A percentile compares a stretch with the other conserved stretches of the same genome.
phyloP scores from a whole-genome alignment of 2,797 vertebrate species.

The Tenualosa ilisha region DNA sequence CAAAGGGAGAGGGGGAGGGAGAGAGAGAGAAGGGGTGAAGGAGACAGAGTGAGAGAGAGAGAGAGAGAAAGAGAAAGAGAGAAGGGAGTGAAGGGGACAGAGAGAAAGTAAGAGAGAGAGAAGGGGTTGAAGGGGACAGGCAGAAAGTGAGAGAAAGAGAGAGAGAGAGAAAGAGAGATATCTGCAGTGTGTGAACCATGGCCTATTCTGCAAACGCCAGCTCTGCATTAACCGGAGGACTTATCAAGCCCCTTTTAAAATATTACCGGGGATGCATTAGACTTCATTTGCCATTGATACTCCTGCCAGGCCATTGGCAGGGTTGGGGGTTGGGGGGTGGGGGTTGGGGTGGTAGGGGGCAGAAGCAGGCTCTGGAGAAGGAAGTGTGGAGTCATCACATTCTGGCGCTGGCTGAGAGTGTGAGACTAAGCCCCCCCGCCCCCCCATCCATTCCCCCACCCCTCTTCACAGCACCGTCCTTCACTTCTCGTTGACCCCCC shows the following conservation, averaged over 20 bases:
- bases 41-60: background rate
- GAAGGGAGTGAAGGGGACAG: background rate
- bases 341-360: background rate
- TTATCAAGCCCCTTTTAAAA: constrained; percentile 56
- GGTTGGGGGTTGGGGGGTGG: background rate
- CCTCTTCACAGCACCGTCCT: constrained; percentile 29
- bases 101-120: constrained; percentile 26
- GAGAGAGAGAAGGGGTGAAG: background rate
- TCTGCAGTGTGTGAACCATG: constrained; percentile 45
- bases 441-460: background rate
- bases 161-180: constrained; percentile 29
- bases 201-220: constrained; percentile 32
- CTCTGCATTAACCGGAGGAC: constrained; percentile 45
- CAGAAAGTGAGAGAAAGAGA: background rate
- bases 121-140: background rate
- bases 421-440: background rate
- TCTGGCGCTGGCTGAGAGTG: background rate
- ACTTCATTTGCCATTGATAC: constrained; percentile 50
- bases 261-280: constrained; percentile 53
- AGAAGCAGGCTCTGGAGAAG: constrained; percentile 20
- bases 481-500: constrained; percentile 46
- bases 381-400: constrained; percentile 49
- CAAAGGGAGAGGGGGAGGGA: background rate
- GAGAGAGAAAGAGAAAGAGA: background rate
- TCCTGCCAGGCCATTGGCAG: constrained; percentile 32